These are phyloP conservation scores for Pitangus sulphuratus DNA, from an alignment of 2,797 vertebrate genomes.

Conservation along the genomic window DNA sequence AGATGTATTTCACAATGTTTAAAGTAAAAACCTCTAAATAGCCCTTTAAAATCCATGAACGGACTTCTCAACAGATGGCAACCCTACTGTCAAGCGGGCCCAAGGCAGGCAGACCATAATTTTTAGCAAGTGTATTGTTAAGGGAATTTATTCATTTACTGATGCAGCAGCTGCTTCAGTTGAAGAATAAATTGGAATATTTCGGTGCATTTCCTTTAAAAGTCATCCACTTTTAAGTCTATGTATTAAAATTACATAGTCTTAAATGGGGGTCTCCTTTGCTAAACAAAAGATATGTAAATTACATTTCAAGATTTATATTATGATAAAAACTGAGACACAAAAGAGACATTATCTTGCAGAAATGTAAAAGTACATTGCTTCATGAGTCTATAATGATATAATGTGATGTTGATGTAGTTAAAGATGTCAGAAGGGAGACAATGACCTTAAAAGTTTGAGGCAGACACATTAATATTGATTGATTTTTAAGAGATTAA, in stretches of 20 bases:
- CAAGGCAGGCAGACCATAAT: slow-evolving; percentile 44
- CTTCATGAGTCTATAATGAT: slow-evolving; percentile 79
- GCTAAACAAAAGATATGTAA: slow-evolving; percentile 84
- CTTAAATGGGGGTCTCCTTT: slow-evolving; percentile 76
- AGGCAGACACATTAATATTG: slow-evolving; percentile 79
- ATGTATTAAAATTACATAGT: slow-evolving; percentile 78
- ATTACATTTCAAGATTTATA: slow-evolving; percentile 82
- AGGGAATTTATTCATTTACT: slow-evolving; percentile 70
- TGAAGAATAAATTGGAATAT: slow-evolving; percentile 82
- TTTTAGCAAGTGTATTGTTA: slow-evolving; percentile 73
- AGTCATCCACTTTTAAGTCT: slow-evolving; percentile 68
- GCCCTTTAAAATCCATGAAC: slow-evolving; percentile 40
- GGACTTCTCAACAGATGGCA: slow-evolving; percentile 43
- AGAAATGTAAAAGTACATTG: slow-evolving; percentile 77
- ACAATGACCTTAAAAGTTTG: slow-evolving; percentile 82
- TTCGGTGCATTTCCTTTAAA: slow-evolving; percentile 73
- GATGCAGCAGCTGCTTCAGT: slow-evolving; percentile 59
- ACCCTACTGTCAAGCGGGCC: slow-evolving; percentile 2
- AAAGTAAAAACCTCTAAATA: slow-evolving; percentile 14
- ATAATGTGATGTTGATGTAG: slow-evolving; percentile 81
- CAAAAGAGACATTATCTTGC: slow-evolving; percentile 81
- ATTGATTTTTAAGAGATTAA: slow-evolving; percentile 72
- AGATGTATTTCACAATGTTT: neutral
- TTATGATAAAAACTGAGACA: slow-evolving; percentile 81
- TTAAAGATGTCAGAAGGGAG: slow-evolving; percentile 80